Percentiles rank a stretch among this genome's conserved stretches.
phyloP scores from a whole-genome alignment of 2,113 vertebrate genomes.

The Salvator merianae region DNA sequence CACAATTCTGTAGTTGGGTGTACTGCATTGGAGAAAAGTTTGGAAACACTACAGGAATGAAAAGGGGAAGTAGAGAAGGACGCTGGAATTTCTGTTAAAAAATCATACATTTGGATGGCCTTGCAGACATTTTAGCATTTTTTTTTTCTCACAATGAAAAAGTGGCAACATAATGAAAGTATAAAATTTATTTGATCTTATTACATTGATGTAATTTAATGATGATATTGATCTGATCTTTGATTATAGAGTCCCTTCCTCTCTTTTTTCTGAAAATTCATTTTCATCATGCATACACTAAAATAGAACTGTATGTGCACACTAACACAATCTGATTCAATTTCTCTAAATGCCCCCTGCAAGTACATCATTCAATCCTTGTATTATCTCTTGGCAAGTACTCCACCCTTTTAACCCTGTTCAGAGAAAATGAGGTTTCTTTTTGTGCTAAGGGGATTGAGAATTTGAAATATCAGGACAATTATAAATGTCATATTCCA shows the following conservation, averaged over 20 bases:
- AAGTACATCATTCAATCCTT: background rate
- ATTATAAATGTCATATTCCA: background rate
- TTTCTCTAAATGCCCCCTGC: background rate
- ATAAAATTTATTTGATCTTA: constrained; percentile 61
- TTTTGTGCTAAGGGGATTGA: background rate
- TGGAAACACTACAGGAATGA: constrained; percentile 28
- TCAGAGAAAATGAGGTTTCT: constrained; percentile 14
- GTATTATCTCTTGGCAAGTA: background rate
- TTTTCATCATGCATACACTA: constrained; percentile 37
- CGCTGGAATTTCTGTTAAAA: constrained; percentile 43
- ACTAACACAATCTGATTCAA: constrained; percentile 32
- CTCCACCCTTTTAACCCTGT: background rate
- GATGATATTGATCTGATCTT: constrained; percentile 27
- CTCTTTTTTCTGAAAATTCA: constrained; percentile 43
- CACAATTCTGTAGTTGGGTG: background rate
- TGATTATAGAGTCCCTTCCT: constrained; percentile 45
- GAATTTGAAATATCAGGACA: background rate
- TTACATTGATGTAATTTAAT: constrained; percentile 62
- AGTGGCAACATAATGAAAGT: constrained; percentile 50
- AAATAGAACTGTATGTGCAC: constrained; percentile 32
- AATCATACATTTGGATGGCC: constrained; percentile 47
- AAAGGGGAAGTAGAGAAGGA: background rate
- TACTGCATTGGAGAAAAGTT: background rate
- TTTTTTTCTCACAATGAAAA: constrained; percentile 40
- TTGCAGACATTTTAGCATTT: constrained; percentile 53